These are phyloP conservation scores for Listronotus bonariensis DNA, from an alignment of 1,140 invertebrate genomes.

Conservation along the genomic window DNA sequence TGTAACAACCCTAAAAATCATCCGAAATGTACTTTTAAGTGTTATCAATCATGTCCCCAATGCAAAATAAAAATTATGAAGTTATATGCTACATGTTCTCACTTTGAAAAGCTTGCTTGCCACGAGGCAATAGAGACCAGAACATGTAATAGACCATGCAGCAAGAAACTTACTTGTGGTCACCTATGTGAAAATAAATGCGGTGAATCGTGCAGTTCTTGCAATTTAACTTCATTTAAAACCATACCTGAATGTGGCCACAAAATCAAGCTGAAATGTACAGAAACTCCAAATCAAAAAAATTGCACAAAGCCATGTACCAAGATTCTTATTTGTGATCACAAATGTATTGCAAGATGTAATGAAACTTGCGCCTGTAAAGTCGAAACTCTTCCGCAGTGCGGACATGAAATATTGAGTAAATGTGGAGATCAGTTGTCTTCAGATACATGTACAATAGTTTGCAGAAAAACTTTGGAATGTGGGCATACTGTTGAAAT, in stretches of 20 bases:
- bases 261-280: background rate
- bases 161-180: background rate
- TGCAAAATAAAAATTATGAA: background rate
- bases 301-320: background rate
- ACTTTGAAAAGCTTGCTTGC: background rate
- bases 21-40: background rate
- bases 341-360: constrained; percentile 4
- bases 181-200: background rate
- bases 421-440: background rate
- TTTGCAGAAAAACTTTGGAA: background rate
- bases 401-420: background rate
- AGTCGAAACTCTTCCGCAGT: background rate
- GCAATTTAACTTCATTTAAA: background rate
- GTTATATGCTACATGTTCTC: background rate
- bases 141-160: background rate
- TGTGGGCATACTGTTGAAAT: background rate
- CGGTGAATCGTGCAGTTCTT: background rate
- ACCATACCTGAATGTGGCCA: constrained; percentile 4
- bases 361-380: constrained; percentile 1
- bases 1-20: constrained; percentile 2
- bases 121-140: background rate
- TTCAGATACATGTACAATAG: background rate
- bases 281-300: background rate
- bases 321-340: background rate
- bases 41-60: background rate